Evolutionary conservation across 2,888 invertebrate genomes (phyloP).

Genomic region (Iselma pallidipennis): DNA sequence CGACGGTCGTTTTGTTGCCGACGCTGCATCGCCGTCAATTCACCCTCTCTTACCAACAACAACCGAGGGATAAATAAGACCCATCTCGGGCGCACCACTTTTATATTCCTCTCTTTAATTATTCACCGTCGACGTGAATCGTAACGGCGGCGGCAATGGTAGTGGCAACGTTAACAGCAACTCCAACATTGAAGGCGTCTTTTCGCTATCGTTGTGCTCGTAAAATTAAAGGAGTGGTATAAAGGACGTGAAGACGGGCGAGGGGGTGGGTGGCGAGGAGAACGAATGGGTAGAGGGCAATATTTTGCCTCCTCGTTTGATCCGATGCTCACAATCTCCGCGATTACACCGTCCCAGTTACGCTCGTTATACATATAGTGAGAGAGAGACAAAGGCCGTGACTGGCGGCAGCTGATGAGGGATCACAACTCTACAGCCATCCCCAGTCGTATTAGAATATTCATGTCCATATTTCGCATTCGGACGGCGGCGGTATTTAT

Average conservation of each 20-base stretch:
- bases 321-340: conserved; percentile 29
- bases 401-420: conserved; percentile 35
- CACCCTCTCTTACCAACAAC: neutral
- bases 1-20: neutral
- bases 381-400: conserved; percentile 31
- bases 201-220: neutral
- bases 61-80: conserved; percentile 8
- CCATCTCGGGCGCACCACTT: conserved; percentile 22
- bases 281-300: neutral
- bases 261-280: neutral
- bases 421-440: conserved; percentile 22
- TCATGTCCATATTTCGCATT: conserved; percentile 32
- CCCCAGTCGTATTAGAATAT: conserved; percentile 30
- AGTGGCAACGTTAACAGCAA: neutral
- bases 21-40: neutral
- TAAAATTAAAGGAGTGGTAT: neutral
- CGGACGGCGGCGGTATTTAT: conserved; percentile 21
- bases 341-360: conserved; percentile 30
- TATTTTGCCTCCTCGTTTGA: conserved; percentile 29
- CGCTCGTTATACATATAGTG: conserved; percentile 24
- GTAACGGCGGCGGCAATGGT: conserved; percentile 9
- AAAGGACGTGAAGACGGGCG: neutral
- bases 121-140: conserved; percentile 25
- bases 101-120: conserved; percentile 23
- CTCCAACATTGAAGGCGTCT: neutral